Evolutionary conservation across 2,797 vertebrate species (phyloP), one percentile per base, ranked within the genome.

Genomic region (Semaprochilodus insignis): DNA sequence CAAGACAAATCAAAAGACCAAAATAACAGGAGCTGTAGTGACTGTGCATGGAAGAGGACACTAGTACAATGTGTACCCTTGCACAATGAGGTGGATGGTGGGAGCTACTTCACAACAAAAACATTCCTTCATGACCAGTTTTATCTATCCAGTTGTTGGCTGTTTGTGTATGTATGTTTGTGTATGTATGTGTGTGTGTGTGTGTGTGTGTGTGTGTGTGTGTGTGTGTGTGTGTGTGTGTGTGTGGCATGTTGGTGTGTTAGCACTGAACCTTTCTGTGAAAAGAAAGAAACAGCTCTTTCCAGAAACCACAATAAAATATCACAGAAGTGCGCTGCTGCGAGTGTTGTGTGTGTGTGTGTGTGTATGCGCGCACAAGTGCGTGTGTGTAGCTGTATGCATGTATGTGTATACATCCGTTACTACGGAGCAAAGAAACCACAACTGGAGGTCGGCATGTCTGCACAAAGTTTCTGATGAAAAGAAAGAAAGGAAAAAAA

Each of bases 351-450:
- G 4, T 48, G 2, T 65, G 8, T 55, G 5, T 63, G 36, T 15
- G 11, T 13, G 6, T 59, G n/a, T 23, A 1, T 54, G 16, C 57
- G 44, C 5, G 40, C 40, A 44, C 6, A 10, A 10, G 40, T 31
- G 40, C 0, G 40, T 44, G 40, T 44, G 8, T 10, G 5, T 67
- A 25, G 10, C 6, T 48, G 51, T 36, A 54, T n/a, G 15, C 65
- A 19, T 63, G 52, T 57, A 13, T 27, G 60, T 70, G 21, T 48
- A n/a, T 65, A 54, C 44, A 69, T 81, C 54, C 70, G 40, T 78
- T 60, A 78, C 34, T 55, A 44, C 0, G 74, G 19, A 78, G 27
- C 25, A 77, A 44, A 82, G 13, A 80, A 84, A 86, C 86, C 82
- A 75, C 74, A 80, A 3, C 2, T 63, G 59, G 51, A 75, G 8